Percentiles rank a stretch among this genome's conserved stretches.
These are phyloP conservation scores for Cherax destructor DNA, from an alignment of 1,140 invertebrate species.

Conservation along the genomic window DNA sequence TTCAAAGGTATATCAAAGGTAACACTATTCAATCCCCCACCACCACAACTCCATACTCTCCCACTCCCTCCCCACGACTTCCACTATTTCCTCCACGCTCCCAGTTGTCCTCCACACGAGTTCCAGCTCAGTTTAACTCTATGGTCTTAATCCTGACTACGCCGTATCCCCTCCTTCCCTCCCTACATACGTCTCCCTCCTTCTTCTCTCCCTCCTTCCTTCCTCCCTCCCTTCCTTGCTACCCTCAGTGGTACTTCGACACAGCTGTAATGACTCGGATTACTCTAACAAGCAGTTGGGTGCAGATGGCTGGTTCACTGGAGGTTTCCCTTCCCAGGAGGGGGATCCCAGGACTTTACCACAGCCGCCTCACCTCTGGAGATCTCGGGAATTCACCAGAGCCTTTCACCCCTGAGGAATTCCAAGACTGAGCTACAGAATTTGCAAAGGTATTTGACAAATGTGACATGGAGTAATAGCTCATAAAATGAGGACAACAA, in stretches of 20 bases:
- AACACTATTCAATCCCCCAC: not conserved
- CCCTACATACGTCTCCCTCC: not conserved
- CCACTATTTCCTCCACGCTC: too few relatives aligned
- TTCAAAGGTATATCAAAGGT: too few relatives aligned
- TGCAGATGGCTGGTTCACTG: not conserved
- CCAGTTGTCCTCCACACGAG: not conserved
- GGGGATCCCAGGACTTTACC: too few relatives aligned
- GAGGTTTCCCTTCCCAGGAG: too few relatives aligned
- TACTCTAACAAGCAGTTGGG: slow-evolving; percentile 14
- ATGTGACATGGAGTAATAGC: too few relatives aligned
- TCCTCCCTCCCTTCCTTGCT: not conserved
- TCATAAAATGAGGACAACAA: too few relatives aligned
- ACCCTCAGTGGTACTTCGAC: slow-evolving; percentile 5
- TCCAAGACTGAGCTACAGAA: not conserved
- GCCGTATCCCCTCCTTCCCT: not conserved
- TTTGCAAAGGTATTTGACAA: too few relatives aligned
- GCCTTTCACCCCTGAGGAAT: not conserved
- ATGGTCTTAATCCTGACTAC: not conserved
- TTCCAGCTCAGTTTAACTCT: not conserved
- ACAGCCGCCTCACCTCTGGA: too few relatives aligned
- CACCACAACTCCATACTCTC: not conserved
- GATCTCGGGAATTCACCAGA: too few relatives aligned
- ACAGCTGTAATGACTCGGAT: slow-evolving; percentile 7
- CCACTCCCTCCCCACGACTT: too few relatives aligned
- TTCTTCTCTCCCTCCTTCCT: not conserved